A percentile compares a stretch with the other conserved stretches of the same genome.
These are phyloP conservation scores for Drosophila pachea DNA, from an alignment of 1,140 invertebrate species.

Conservation along the genomic window DNA sequence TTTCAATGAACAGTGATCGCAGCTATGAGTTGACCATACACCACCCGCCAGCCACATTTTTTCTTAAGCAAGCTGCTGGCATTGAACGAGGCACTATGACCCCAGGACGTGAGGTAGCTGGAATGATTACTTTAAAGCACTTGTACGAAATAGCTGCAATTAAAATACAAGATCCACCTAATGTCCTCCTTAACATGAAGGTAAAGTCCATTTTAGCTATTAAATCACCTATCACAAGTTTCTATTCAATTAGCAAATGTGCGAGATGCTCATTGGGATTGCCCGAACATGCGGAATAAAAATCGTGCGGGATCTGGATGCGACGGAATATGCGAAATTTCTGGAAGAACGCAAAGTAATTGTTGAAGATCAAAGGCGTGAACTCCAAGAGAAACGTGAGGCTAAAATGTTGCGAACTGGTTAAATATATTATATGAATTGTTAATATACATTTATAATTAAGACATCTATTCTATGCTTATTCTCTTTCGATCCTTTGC, in stretches of 20 bases:
- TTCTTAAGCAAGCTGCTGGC: constrained; percentile 97
- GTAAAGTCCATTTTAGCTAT: constrained; percentile 22
- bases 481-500: constrained; percentile 80
- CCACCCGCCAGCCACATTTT: constrained; percentile 91
- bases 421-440: constrained; percentile 65
- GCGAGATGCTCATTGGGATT: constrained; percentile 86
- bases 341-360: constrained; percentile 87
- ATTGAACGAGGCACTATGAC: constrained; percentile 90
- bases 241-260: constrained; percentile 84
- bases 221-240: background rate
- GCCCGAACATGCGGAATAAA: constrained; percentile 91
- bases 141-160: constrained; percentile 99
- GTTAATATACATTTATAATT: constrained; percentile 67
- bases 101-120: constrained; percentile 88
- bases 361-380: constrained; percentile 87
- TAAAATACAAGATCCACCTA: constrained; percentile 91
- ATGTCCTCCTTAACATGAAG: constrained; percentile 81
- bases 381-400: constrained; percentile 92
- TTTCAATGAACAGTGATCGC: constrained; percentile 92
- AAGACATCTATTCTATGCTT: constrained; percentile 72
- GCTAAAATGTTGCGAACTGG: constrained; percentile 93
- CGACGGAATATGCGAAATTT: constrained; percentile 91
- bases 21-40: constrained; percentile 91
- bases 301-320: constrained; percentile 89
- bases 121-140: constrained; percentile 96